These are phyloP conservation scores for Scaptomyza polygonia DNA, from an alignment of 2,888 invertebrate species.

Conservation along the genomic window DNA sequence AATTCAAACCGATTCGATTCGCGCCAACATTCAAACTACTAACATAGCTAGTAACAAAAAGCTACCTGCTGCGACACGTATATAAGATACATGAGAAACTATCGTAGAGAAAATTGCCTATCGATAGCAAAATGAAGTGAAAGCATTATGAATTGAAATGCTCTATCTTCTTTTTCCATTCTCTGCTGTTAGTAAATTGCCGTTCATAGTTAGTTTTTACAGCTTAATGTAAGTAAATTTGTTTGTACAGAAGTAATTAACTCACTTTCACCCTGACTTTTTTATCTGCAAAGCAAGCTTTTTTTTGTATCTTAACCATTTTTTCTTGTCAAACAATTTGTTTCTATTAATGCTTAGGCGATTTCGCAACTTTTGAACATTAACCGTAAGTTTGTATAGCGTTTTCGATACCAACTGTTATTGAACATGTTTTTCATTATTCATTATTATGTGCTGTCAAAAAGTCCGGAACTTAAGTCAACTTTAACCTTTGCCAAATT, in stretches of 20 bases:
- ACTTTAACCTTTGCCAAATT: neutral
- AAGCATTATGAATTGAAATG: neutral
- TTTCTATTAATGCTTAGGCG: neutral
- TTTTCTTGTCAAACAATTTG: neutral
- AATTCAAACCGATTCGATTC: neutral
- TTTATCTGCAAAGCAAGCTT: too few relatives aligned
- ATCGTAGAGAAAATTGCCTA: constrained; percentile 3
- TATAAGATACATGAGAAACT: neutral
- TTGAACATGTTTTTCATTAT: neutral
- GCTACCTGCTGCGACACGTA: constrained; percentile 10
- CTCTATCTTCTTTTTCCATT: too few relatives aligned
- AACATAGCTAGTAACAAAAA: neutral
- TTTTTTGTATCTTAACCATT: neutral
- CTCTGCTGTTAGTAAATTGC: too few relatives aligned
- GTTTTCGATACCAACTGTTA: neutral
- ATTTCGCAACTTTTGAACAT: neutral
- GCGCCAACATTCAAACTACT: neutral
- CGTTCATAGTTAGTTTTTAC: too few relatives aligned
- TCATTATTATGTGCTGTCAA: neutral
- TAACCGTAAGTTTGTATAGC: neutral
- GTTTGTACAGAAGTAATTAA: too few relatives aligned
- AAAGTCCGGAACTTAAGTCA: neutral
- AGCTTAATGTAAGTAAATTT: too few relatives aligned
- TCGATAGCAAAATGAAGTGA: neutral
- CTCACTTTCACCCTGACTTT: too few relatives aligned